Evolutionary conservation across 2,888 invertebrate genomes (phyloP), one percentile per base, ranked within the genome.

Genomic region (Euspilapteryx auroguttella): DNA sequence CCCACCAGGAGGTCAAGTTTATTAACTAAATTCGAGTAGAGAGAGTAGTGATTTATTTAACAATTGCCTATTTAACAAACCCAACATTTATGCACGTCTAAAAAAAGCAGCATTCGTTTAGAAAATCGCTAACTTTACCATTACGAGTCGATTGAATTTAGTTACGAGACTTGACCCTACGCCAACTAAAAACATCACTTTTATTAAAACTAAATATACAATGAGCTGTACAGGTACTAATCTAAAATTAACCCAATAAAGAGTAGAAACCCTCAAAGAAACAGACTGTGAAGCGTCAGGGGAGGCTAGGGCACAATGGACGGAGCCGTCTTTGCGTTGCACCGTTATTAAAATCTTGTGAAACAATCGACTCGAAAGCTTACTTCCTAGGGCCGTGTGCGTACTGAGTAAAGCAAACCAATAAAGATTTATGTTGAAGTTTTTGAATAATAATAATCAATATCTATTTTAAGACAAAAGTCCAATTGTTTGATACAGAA

Each of bases 291-390:
- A 27, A 27, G 27, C 27, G 9, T 22, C 14, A 22, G 12, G 22
- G 11, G 28, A 4, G 13, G 10, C n/a, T 64, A 3, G 4, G 9
- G 22, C 28, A 71, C 73, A 73, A 69, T 68, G 53, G 51, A 49
- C 53, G 52, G 55, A 56, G 61, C 55, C 54, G 53, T 62, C 71
- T 73, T 69, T 71, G 66, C 63, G 64, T 58, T 68, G 73, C 73
- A 68, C 61, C 62, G 73, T 73, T 73, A 75, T 75, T 75, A 75
- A 75, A 73, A 71, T 73, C 75, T 75, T 65, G 55, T 71, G 71
- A 52, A 73, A 69, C 73, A 73, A 75, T 75, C 69, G 71, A 73
- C 49, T 71, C 59, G 58, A 71, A 64, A 68, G 71, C 69, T 62
- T 64, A 68, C 73, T 75, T 71, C 68, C 68, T 34, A 31, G 59